Base-by-base conservation (phyloP, 2,888 invertebrate species). In the Thera obeliscata region DNA sequence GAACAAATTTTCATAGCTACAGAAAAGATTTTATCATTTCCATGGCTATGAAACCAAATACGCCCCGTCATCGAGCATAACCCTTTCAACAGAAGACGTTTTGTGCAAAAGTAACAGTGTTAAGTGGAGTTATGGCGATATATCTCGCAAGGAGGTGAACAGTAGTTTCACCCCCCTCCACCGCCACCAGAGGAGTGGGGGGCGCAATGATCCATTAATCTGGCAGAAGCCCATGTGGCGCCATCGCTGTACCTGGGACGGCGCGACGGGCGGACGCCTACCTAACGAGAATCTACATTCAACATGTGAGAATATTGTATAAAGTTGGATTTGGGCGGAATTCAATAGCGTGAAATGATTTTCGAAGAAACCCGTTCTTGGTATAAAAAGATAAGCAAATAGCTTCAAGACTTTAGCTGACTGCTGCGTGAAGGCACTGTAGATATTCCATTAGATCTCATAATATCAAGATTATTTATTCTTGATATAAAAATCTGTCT, bases 161-260 rank as follows among this genome's bases (percentile, higher is more conserved):
- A 89, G 90, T 90, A 90, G 89, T 89, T 88, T 87, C 87, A 84
- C 87, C 52, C 52, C 46, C 64, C 22, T 22, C 35, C 52, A 9
- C 52, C 52, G 9, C 33, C 33, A 56, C 8, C 3, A 38, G 81
- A 81, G 77, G 81, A 78, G 83, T 84, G 89, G 94, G 93, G 95
- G 95, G 95, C 95, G 96, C 96, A 96, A 95, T 95, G 96, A 96
- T 96, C 96, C 96, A 96, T 96, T 96, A 96, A 96, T 96, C 96
- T 95, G 95, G 95, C 95, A 95, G 95, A 95, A 96, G 96, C 96
- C 96, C 96, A 95, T 94, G 95, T 95, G 96, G 96, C 96, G 96
- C 96, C 96, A 94, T 79, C 86, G 87, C 87, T 87, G 87, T 93
- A 92, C 92, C 93, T 92, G 88, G 64, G 70, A 73, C 89, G 92